Conservation (phyloP, 1,140 invertebrate species). For the Apis florea region DNA sequence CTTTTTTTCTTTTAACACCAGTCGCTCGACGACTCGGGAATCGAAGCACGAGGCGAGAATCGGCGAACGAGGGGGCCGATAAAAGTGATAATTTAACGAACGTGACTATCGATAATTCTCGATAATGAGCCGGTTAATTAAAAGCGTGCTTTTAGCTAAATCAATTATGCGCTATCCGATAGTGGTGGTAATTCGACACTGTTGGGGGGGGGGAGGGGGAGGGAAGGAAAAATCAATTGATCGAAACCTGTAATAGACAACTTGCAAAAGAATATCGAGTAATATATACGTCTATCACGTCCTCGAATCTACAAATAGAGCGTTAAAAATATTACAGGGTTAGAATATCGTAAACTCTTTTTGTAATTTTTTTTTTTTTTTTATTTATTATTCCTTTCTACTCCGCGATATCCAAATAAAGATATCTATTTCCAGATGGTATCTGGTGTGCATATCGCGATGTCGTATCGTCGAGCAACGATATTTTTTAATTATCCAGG, state of each 20-base stretch:
- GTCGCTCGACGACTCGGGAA: too few species aligned
- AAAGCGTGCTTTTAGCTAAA: background rate
- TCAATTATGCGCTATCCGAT: background rate
- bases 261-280: too few species aligned
- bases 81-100: background rate
- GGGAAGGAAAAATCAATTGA: background rate
- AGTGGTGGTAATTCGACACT: background rate
- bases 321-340: background rate
- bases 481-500: background rate
- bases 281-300: background rate
- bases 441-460: too few species aligned
- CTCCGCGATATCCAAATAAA: background rate
- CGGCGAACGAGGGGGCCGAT: too few species aligned
- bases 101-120: background rate
- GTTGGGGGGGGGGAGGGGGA: too few species aligned
- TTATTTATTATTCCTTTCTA: background rate
- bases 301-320: background rate
- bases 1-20: background rate
- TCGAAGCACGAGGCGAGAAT: background rate
- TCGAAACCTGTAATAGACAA: background rate
- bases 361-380: background rate
- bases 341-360: too few species aligned
- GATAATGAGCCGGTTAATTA: conserved; percentile 8
- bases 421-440: background rate
- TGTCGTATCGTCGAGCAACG: background rate